Base-by-base conservation (phyloP, 2,797 vertebrate species). In the Sebastes nivosus region DNA sequence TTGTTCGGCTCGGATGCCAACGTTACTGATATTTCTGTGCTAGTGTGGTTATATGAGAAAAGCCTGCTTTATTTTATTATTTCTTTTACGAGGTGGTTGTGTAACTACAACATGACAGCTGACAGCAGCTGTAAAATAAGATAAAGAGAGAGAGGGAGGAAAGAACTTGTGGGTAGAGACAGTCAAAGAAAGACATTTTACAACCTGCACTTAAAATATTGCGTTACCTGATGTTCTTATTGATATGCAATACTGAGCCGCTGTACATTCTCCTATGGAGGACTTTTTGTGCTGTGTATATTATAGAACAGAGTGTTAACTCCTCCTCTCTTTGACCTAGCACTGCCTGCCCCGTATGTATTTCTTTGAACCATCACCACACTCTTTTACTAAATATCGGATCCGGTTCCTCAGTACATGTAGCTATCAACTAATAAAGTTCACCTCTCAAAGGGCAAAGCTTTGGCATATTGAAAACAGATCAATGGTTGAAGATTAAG, bases 391-490 rank as follows among this genome's bases (percentile, higher is more conserved):
- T 57, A 7, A 58, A 54, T 69, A 34, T 25, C 4, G 1, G 7
- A 46, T 58, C 38, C 32, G n/a, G 6, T 34, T 71, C 16, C 24
- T 20, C 7, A 2, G 30, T 13, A 11, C n/a, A 38, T 22, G 30
- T 16, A 32, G 22, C 14, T 12, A 14, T 13, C 11, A 18, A 18
- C 20, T 38, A 38, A 9, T 58, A 25, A 42, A 36, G 70, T 70
- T 81, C 34, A 75, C 68, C 75, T 77, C 68, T 86, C 73, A 88
- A 88, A 90, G 80, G 84, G 85, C 75, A 81, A 55, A 52, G 67
- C 82, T 81, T 81, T 83, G 76, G 77, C 81, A 76, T 90, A 88
- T 88, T 88, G 87, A 89, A 92, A 90, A 86, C 79, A 81, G 85
- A 90, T 91, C 77, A 87, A 61, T 67, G 30, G n/a, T 73, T 63